A percentile compares a stretch with the other conserved stretches of the same genome.
Evolutionary conservation across 2,888 invertebrate genomes (phyloP).

Genomic region (Pardosa pseudoannulata): DNA sequence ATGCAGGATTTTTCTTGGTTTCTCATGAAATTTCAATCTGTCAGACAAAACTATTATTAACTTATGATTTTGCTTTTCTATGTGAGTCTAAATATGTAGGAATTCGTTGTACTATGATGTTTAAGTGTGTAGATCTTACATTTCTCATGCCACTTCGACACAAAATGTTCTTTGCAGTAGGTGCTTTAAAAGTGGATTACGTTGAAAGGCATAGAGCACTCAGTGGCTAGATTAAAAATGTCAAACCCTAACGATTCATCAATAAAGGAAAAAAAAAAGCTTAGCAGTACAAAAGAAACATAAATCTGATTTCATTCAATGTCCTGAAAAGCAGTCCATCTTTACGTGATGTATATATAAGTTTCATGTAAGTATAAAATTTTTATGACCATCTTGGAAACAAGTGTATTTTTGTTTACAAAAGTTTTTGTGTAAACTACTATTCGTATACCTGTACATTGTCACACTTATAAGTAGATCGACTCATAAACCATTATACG

Average conservation of each 20-base stretch:
- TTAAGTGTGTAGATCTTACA: conserved; percentile 58
- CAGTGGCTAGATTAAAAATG: conserved; percentile 25
- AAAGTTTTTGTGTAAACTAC: no score
- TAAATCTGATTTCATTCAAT: neutral
- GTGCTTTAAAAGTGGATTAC: conserved; percentile 31
- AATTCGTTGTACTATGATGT: conserved; percentile 53
- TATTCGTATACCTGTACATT: neutral
- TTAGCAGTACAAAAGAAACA: neutral
- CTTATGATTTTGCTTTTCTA: conserved; percentile 34
- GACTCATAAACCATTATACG: neutral
- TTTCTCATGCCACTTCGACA: conserved; percentile 39
- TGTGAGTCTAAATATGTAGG: conserved; percentile 58
- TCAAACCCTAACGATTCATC: conserved; percentile 12
- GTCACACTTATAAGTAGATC: neutral
- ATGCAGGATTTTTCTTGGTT: no score
- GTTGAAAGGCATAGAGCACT: conserved; percentile 42
- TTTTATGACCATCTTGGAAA: neutral
- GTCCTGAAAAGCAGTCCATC: neutral
- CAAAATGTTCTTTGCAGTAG: conserved; percentile 45
- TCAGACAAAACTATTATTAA: neutral
- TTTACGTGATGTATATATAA: neutral
- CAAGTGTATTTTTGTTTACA: neutral
- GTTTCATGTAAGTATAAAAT: neutral
- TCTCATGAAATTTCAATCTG: neutral
- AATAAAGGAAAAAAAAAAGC: neutral